Evolutionary conservation across 2,113 vertebrate species (phyloP).

Genomic region (Cephalopholis sonnerati): DNA sequence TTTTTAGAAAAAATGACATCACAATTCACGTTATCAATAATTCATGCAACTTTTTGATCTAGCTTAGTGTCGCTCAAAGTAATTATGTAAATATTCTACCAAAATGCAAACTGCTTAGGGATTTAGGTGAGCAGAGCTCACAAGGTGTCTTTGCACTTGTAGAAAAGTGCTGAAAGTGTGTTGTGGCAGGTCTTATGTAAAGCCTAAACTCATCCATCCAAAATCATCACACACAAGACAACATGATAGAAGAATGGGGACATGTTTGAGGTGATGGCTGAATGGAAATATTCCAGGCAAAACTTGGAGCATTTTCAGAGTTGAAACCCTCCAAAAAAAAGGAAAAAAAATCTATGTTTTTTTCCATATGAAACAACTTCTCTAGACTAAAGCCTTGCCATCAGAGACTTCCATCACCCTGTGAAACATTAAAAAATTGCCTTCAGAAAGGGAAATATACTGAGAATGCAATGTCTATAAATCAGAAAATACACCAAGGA

Average conservation of each 20-base stretch:
- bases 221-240: conserved; percentile 5
- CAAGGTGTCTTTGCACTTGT: conserved; percentile 27
- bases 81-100: conserved; percentile 63
- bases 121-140: conserved; percentile 54
- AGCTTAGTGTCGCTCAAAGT: conserved; percentile 46
- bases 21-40: conserved; percentile 46
- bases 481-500: conserved; percentile 22
- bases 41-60: conserved; percentile 41
- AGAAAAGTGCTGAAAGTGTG: conserved; percentile 26
- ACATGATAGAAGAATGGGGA: background rate
- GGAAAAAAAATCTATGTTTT: background rate
- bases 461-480: background rate
- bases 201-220: conserved; percentile 12
- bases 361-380: conserved; percentile 35
- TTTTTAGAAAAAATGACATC: background rate
- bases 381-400: conserved; percentile 8
- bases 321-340: background rate
- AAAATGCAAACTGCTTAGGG: conserved; percentile 39
- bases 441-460: conserved; percentile 5
- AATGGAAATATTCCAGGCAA: background rate
- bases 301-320: conserved; percentile 21
- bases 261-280: conserved; percentile 6
- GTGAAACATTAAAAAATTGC: conserved; percentile 24
- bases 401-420: conserved; percentile 26
- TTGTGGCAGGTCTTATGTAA: conserved; percentile 9